Percentiles rank a stretch among this genome's conserved stretches.
These are phyloP conservation scores for Nasua narica DNA, from an alignment of 2,797 vertebrate species.

Conservation along the genomic window DNA sequence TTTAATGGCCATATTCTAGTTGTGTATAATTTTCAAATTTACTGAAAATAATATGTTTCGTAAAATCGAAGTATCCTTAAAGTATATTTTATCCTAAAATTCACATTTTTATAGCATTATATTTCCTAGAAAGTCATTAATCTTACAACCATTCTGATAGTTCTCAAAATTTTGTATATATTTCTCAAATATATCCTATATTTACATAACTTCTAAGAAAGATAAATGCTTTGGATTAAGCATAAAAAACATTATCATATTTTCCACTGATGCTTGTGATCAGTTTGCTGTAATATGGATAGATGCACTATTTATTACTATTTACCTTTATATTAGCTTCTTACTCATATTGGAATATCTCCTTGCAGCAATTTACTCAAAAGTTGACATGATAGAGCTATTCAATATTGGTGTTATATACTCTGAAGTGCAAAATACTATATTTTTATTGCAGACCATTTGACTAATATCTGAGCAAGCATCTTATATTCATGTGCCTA, in stretches of 20 bases:
- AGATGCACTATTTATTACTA: background rate
- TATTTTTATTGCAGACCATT: background rate
- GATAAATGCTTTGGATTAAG: background rate
- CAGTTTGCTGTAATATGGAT: background rate
- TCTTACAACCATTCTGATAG: background rate
- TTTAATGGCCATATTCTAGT: background rate
- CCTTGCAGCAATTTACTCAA: background rate
- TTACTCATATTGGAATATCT: background rate
- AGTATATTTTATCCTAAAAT: background rate
- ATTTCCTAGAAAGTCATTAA: background rate
- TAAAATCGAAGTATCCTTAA: background rate
- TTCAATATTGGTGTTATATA: background rate
- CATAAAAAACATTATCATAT: background rate
- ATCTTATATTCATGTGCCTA: background rate
- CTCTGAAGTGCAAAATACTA: background rate
- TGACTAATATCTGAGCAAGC: background rate
- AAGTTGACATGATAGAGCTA: background rate
- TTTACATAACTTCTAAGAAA: background rate
- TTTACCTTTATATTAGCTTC: background rate
- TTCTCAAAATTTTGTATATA: background rate
- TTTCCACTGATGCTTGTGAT: background rate
- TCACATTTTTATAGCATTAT: background rate
- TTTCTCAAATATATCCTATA: background rate
- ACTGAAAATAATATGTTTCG: background rate
- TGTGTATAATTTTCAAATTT: background rate